These are phyloP conservation scores for Lycorma delicatula DNA, from an alignment of 1,140 invertebrate species.

Conservation along the genomic window DNA sequence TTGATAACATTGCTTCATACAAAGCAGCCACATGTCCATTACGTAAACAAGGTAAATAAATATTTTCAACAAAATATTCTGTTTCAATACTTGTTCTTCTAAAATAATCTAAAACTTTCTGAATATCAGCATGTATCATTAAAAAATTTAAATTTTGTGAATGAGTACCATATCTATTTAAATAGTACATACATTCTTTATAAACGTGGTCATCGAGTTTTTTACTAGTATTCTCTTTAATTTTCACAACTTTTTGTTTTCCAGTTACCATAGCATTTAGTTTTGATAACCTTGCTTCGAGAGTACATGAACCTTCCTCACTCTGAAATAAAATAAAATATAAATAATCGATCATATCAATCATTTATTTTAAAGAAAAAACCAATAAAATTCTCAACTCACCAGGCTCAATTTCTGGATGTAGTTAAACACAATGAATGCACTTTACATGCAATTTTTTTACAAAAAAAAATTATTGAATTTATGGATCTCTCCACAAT, in stretches of 20 bases:
- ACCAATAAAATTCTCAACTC: too few relatives aligned
- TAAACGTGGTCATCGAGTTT: constrained; percentile 48
- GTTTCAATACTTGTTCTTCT: constrained; percentile 51
- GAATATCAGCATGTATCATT: constrained; percentile 50
- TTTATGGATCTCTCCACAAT: too few relatives aligned
- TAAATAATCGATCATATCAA: too few relatives aligned
- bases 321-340: constrained; percentile 1
- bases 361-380: too few relatives aligned
- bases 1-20: constrained; percentile 48
- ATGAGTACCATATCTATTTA: constrained; percentile 59
- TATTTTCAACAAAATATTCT: constrained; percentile 58
- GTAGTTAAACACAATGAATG: too few relatives aligned
- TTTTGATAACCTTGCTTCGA: constrained; percentile 8
- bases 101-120: constrained; percentile 51
- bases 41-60: constrained; percentile 56
- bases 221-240: not conserved
- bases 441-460: too few relatives aligned
- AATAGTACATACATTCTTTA: constrained; percentile 62
- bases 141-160: constrained; percentile 59
- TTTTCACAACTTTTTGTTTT: constrained; percentile 18
- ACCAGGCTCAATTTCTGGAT: too few relatives aligned
- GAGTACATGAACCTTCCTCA: not conserved
- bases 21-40: constrained; percentile 35
- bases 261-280: constrained; percentile 8
- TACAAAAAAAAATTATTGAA: too few relatives aligned